A percentile compares a stretch with the other conserved stretches of the same genome.
Evolutionary conservation across 2,888 invertebrate species (phyloP).

Genomic region (Microctonus brassicae): DNA sequence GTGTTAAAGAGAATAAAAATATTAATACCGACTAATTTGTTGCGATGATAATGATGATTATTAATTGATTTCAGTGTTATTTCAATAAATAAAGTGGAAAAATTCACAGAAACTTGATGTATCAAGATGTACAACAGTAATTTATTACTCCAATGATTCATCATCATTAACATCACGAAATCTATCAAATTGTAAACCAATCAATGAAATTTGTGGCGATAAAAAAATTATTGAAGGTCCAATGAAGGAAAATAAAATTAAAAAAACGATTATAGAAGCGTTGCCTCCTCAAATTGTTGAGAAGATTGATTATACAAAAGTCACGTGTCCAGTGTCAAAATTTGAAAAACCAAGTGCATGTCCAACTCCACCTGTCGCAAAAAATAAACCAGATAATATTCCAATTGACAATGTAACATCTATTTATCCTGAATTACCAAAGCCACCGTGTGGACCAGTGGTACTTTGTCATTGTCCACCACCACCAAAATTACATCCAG

Average conservation of each 20-base stretch:
- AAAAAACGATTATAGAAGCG: not conserved
- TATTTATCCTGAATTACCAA: conserved; percentile 47
- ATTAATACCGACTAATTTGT: not conserved
- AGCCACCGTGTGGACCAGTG: conserved; percentile 54
- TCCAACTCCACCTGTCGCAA: conserved; percentile 24
- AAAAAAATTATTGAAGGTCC: conserved; percentile 30
- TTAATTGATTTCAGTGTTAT: not conserved
- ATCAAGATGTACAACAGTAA: not conserved
- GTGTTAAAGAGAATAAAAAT: not conserved
- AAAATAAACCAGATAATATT: not conserved
- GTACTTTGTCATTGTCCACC: conserved; percentile 57
- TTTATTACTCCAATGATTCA: conserved; percentile 13
- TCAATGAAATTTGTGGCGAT: conserved; percentile 42
- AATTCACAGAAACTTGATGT: not conserved
- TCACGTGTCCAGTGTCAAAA: conserved; percentile 48
- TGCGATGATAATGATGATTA: not conserved
- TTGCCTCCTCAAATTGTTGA: conserved; percentile 36
- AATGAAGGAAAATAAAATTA: conserved; percentile 9
- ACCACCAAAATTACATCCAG: conserved; percentile 59
- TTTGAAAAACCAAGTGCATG: conserved; percentile 41
- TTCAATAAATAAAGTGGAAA: not conserved
- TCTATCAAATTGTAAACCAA: conserved; percentile 40
- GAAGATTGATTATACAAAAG: conserved; percentile 48
- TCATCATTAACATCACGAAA: conserved; percentile 38
- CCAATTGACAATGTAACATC: not conserved